These are phyloP conservation scores for Alloscopus bannaensis DNA, from an alignment of 2,888 invertebrate genomes.

Conservation along the genomic window DNA sequence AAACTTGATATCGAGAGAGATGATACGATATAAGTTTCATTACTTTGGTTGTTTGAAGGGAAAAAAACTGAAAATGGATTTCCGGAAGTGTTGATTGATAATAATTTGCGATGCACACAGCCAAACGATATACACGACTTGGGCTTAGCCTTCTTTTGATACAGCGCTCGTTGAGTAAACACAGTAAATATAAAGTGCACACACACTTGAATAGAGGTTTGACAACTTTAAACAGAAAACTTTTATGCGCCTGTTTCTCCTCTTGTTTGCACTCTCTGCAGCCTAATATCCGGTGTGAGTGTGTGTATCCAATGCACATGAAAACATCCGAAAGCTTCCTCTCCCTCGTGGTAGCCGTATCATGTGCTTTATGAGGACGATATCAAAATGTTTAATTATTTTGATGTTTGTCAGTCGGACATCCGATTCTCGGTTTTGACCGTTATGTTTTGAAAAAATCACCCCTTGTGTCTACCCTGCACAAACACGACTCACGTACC, in stretches of 20 bases:
- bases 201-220: too few species aligned
- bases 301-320: too few species aligned
- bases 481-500: too few species aligned
- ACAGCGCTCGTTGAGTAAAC: too few species aligned
- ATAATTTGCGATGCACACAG: too few species aligned
- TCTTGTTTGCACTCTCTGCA: slow-evolving; percentile 2
- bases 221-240: slow-evolving; percentile 4
- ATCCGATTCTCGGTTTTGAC: slow-evolving; percentile 60
- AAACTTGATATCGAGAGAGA: not conserved
- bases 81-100: slow-evolving; percentile 54
- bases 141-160: too few species aligned
- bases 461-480: not conserved
- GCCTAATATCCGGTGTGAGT: too few species aligned
- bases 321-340: too few species aligned
- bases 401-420: slow-evolving; percentile 31
- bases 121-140: not conserved
- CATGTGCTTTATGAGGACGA: not conserved
- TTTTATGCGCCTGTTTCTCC: too few species aligned
- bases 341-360: too few species aligned
- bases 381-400: slow-evolving; percentile 7
- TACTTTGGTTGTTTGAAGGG: slow-evolving; percentile 6
- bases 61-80: slow-evolving; percentile 12
- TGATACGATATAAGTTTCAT: slow-evolving; percentile 12
- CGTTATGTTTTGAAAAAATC: slow-evolving; percentile 40
- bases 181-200: too few species aligned